Conservation (phyloP, 2,113 vertebrate species). For the Cathartes aura region DNA sequence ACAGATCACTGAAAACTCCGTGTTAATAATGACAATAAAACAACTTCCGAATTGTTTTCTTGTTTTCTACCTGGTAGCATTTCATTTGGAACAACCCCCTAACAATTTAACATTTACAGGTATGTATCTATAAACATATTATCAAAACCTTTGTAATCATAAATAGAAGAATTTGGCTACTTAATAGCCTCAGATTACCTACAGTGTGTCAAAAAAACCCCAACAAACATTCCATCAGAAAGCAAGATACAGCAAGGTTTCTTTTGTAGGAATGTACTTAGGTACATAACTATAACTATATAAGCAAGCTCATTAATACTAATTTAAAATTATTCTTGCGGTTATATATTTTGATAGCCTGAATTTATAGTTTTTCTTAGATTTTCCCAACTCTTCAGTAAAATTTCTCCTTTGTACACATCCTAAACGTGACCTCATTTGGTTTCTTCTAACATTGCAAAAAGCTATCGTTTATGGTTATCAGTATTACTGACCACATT, state of each 20-base stretch:
- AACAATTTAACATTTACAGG: background rate
- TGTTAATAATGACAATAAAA: background rate
- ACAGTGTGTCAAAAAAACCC: background rate
- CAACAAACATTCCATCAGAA: background rate
- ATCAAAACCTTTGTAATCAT: background rate
- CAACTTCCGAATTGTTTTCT: background rate
- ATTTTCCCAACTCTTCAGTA: background rate
- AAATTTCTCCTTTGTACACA: background rate
- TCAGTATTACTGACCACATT: background rate
- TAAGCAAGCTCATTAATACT: background rate
- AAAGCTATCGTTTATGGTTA: background rate
- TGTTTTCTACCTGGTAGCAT: background rate
- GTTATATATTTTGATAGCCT: background rate
- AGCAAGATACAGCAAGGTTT: background rate
- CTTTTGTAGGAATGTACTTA: background rate
- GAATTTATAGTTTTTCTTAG: background rate
- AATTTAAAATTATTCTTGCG: background rate
- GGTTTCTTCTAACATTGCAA: background rate
- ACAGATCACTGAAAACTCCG: background rate
- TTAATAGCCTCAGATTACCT: background rate
- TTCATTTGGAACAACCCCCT: background rate
- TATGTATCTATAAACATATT: background rate
- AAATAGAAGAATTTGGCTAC: background rate
- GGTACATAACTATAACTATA: background rate
- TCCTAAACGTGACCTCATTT: fast-evolving